Evolutionary conservation across 2,888 invertebrate species (phyloP).

Genomic region (Scaptomyza reducta): DNA sequence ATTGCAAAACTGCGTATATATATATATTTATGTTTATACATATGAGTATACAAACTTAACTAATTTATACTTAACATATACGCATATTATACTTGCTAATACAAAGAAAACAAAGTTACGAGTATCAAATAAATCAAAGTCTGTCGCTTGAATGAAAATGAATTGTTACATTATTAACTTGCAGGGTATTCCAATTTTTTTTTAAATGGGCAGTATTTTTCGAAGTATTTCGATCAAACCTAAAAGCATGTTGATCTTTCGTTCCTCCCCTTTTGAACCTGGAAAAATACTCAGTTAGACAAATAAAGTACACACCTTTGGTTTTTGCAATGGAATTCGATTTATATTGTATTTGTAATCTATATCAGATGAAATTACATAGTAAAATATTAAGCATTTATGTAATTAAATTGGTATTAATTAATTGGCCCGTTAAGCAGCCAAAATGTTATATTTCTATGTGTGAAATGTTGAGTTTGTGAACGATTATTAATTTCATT

Average conservation of each 20-base stretch:
- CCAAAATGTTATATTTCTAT: slow-evolving; percentile 25
- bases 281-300: neutral
- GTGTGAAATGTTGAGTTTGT: slow-evolving; percentile 50
- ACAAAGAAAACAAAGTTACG: slow-evolving; percentile 57
- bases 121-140: slow-evolving; percentile 67
- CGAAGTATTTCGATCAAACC: too few species aligned
- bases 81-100: slow-evolving; percentile 51
- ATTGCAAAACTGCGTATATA: slow-evolving; percentile 44
- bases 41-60: slow-evolving; percentile 60
- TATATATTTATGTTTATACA: slow-evolving; percentile 24
- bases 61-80: slow-evolving; percentile 71
- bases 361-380: slow-evolving; percentile 58
- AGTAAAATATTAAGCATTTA: slow-evolving; percentile 57
- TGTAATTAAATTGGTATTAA: slow-evolving; percentile 54
- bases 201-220: too few species aligned
- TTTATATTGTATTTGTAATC: slow-evolving; percentile 65
- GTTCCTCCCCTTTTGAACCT: neutral
- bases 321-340: slow-evolving; percentile 71
- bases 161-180: too few species aligned
- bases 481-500: slow-evolving; percentile 59
- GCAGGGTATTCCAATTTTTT: too few species aligned
- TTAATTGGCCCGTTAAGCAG: slow-evolving; percentile 30
- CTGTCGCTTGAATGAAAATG: slow-evolving; percentile 61
- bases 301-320: slow-evolving; percentile 3
- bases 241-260: neutral